A percentile compares a stretch with the other conserved stretches of the same genome.
Evolutionary conservation across 2,888 invertebrate species (phyloP).

Genomic region (Hyposoter dolosus): DNA sequence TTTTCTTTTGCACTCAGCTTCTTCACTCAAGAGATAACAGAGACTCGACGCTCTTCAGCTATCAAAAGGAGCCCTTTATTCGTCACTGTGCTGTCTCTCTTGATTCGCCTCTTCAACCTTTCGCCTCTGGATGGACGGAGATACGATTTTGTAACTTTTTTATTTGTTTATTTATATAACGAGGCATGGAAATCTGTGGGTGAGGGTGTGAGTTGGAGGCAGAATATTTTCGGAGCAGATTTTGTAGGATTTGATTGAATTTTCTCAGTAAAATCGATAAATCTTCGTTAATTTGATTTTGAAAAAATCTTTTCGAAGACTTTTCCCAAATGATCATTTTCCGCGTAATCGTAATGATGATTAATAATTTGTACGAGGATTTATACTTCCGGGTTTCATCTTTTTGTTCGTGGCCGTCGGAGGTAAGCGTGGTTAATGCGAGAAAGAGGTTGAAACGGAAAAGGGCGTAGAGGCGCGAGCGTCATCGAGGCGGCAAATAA

Average conservation of each 20-base stretch:
- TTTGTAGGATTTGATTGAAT: neutral
- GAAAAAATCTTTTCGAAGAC: neutral
- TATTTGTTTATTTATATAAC: neutral
- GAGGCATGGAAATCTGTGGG: neutral
- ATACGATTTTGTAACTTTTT: neutral
- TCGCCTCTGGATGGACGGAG: neutral
- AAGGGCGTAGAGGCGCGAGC: slow-evolving; percentile 47
- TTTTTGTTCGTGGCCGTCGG: slow-evolving; percentile 25
- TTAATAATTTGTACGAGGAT: slow-evolving; percentile 36
- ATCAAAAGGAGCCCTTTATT: slow-evolving; percentile 33
- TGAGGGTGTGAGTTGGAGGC: neutral
- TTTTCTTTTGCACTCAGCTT: slow-evolving; percentile 28
- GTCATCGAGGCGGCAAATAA: slow-evolving; percentile 71
- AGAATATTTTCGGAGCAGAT: neutral
- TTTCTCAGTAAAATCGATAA: neutral
- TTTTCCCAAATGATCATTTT: neutral
- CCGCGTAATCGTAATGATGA: slow-evolving; percentile 15
- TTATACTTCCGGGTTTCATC: slow-evolving; percentile 22
- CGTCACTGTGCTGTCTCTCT: slow-evolving; percentile 5
- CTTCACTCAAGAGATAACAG: slow-evolving; percentile 22
- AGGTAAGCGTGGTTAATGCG: slow-evolving; percentile 46
- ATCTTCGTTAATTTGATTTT: neutral
- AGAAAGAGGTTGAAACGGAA: slow-evolving; percentile 41
- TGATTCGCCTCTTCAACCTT: slow-evolving; percentile 40
- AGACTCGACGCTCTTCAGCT: slow-evolving; percentile 8